Percentiles rank a stretch among this genome's conserved stretches.
These are phyloP conservation scores for Pogonocichla stellata DNA, from an alignment of 2,113 vertebrate species.

Conservation along the genomic window DNA sequence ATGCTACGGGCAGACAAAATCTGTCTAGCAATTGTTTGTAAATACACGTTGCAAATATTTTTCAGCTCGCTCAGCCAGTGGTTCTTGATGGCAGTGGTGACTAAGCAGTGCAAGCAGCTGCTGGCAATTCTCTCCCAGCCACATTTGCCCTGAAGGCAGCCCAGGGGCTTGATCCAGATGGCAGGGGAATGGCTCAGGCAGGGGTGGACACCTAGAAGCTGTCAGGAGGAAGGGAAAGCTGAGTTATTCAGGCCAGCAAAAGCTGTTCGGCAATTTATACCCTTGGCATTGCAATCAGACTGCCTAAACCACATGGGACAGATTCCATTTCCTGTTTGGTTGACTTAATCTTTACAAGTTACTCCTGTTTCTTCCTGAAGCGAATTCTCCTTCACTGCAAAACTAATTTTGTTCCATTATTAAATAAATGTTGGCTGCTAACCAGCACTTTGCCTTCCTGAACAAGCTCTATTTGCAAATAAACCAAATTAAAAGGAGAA, in stretches of 20 bases:
- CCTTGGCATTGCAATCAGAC: slow-evolving; percentile 5
- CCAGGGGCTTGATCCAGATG: neutral
- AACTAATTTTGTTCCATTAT: slow-evolving; percentile 39
- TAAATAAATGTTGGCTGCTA: slow-evolving; percentile 19
- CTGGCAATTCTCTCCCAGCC: neutral
- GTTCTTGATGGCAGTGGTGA: neutral
- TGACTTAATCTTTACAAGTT: slow-evolving; percentile 25
- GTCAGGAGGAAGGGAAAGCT: neutral
- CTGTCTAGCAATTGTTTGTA: neutral
- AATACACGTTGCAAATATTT: neutral
- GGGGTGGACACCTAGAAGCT: neutral
- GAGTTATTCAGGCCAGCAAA: neutral
- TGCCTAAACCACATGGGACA: neutral
- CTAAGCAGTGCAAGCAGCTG: neutral
- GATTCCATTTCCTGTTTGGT: slow-evolving; percentile 29
- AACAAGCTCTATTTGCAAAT: slow-evolving; percentile 1
- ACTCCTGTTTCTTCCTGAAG: slow-evolving; percentile 46
- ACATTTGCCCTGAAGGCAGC: neutral
- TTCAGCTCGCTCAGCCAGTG: neutral
- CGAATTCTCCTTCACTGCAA: slow-evolving; percentile 22
- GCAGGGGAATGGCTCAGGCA: neutral
- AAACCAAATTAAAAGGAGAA: neutral
- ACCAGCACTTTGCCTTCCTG: neutral
- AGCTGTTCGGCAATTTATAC: neutral
- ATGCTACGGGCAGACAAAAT: neutral